phyloP scores from a whole-genome alignment of 2,888 invertebrate genomes.

The Fragum whitleyi region DNA sequence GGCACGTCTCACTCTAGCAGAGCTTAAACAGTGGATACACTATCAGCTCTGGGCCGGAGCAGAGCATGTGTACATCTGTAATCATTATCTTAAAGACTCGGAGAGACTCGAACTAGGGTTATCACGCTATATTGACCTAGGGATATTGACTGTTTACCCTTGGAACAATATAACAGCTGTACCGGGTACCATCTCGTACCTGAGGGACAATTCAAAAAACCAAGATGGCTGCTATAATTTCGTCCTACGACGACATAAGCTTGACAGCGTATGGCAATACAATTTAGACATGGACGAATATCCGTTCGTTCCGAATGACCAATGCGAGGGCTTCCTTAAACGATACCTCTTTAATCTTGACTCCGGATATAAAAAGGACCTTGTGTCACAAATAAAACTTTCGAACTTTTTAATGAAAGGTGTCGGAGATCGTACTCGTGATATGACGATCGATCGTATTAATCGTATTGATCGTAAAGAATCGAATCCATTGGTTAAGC shows the following conservation, averaged over 20 bases:
- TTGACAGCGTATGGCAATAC: conserved; percentile 62
- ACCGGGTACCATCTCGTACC: conserved; percentile 10
- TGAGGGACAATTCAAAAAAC: conserved; percentile 55
- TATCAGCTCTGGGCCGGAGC: conserved; percentile 60
- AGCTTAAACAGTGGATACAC: conserved; percentile 63
- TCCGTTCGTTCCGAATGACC: conserved; percentile 63
- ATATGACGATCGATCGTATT: conserved; percentile 64
- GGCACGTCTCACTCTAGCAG: conserved; percentile 53
- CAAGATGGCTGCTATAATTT: conserved; percentile 69
- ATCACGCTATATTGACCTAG: conserved; percentile 38
- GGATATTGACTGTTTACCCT: conserved; percentile 34
- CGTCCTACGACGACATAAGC: conserved; percentile 48
- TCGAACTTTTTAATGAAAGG: conserved; percentile 70
- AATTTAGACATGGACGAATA: conserved; percentile 73
- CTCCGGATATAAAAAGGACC: background rate
- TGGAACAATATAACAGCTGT: conserved; percentile 26
- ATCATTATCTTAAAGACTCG: conserved; percentile 40
- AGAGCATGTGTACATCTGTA: conserved; percentile 60
- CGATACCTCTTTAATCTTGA: conserved; percentile 49
- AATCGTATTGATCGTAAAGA: conserved; percentile 58
- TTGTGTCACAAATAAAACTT: conserved; percentile 43
- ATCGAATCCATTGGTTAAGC: conserved; percentile 66
- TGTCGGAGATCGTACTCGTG: conserved; percentile 58
- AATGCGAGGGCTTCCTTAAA: conserved; percentile 55
- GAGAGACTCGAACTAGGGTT: conserved; percentile 37